phyloP scores from a whole-genome alignment of 1,140 invertebrate genomes.

The Drosophila oshimai region DNA sequence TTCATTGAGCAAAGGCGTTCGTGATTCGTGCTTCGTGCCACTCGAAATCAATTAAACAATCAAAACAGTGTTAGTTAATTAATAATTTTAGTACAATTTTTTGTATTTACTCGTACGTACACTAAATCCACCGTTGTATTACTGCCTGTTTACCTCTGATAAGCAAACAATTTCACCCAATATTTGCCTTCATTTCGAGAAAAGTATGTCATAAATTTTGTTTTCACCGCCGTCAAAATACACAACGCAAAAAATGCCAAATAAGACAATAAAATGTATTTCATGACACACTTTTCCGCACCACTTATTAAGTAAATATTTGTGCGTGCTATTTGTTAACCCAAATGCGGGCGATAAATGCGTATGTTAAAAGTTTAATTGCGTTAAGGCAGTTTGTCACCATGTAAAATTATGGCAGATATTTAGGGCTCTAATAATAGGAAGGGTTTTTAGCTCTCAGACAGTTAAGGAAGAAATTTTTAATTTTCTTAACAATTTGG shows the following conservation, averaged over 20 bases:
- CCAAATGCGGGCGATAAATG: slow-evolving; percentile 8
- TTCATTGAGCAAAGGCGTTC: slow-evolving; percentile 17
- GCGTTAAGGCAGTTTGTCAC: background rate
- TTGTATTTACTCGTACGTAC: slow-evolving; percentile 2
- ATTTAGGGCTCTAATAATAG: background rate
- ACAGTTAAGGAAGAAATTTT: too few relatives aligned
- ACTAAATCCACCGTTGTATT: background rate
- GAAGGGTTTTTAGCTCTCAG: background rate
- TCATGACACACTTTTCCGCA: slow-evolving; percentile 50
- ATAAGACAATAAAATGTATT: slow-evolving; percentile 57
- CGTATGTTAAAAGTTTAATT: slow-evolving; percentile 16
- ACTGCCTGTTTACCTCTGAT: slow-evolving; percentile 7
- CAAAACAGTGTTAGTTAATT: slow-evolving; percentile 3
- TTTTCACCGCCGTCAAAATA: slow-evolving; percentile 29
- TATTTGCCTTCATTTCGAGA: slow-evolving; percentile 43
- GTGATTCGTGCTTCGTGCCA: too few relatives aligned
- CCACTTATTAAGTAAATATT: slow-evolving; percentile 49
- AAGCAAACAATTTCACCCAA: slow-evolving; percentile 46
- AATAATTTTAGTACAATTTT: background rate
- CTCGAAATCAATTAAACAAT: slow-evolving; percentile 1
- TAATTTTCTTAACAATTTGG: too few relatives aligned
- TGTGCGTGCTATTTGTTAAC: slow-evolving; percentile 32
- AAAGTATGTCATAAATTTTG: slow-evolving; percentile 54
- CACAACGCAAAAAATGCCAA: slow-evolving; percentile 32
- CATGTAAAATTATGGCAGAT: slow-evolving; percentile 2